Evolutionary conservation across 2,113 vertebrate species (phyloP).

Genomic region (Clarias magur): DNA sequence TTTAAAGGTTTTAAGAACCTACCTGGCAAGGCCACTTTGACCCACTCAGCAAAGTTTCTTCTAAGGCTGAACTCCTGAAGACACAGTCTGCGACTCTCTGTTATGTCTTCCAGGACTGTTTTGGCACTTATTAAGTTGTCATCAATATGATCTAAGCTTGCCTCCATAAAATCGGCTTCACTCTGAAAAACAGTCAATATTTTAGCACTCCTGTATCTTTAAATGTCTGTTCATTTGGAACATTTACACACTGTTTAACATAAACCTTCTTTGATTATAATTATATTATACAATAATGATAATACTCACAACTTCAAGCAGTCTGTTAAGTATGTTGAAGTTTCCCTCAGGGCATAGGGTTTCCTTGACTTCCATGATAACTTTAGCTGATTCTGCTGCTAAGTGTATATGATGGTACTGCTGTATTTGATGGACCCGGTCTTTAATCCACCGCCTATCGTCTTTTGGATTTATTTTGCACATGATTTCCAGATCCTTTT

Average conservation of each 20-base stretch:
- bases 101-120: constrained; percentile 76
- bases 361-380: constrained; percentile 77
- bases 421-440: constrained; percentile 79
- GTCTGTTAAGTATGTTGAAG: constrained; percentile 76
- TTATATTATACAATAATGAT: neutral
- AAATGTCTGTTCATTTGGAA: neutral
- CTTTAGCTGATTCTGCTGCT: constrained; percentile 75
- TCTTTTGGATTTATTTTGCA: constrained; percentile 56
- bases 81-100: constrained; percentile 71
- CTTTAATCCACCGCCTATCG: constrained; percentile 72
- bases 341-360: constrained; percentile 80
- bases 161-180: constrained; percentile 62
- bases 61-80: constrained; percentile 74
- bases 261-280: neutral
- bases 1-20: no score
- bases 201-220: neutral
- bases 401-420: constrained; percentile 87
- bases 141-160: constrained; percentile 80
- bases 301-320: constrained; percentile 79
- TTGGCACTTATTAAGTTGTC: constrained; percentile 77
- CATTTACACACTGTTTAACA: neutral
- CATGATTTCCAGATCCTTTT: constrained; percentile 71
- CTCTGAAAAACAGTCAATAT: neutral
- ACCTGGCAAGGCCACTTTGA: constrained; percentile 87
- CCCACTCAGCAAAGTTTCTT: constrained; percentile 81